phyloP scores from a whole-genome alignment of 1,140 invertebrate genomes.

The Pogonus chalceus region DNA sequence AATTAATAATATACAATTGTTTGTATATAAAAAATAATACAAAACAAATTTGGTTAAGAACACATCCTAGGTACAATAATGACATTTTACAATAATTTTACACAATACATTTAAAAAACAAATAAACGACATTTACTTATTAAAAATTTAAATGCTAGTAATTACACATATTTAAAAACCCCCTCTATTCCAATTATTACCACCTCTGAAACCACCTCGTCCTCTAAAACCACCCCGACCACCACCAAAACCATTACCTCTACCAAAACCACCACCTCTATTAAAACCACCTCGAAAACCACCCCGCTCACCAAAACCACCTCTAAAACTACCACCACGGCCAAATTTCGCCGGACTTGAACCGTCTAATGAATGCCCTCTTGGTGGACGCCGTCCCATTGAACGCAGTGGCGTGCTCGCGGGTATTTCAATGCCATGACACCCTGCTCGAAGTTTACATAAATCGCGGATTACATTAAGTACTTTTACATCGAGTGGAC shows the following conservation, averaged over 20 bases:
- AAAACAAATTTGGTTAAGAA: too few relatives aligned
- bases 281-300: conserved; percentile 17
- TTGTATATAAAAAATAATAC: too few relatives aligned
- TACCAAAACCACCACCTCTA: conserved; percentile 9
- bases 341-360: conserved; percentile 30
- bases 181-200: conserved; percentile 14
- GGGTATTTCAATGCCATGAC: conserved; percentile 48
- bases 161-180: too few relatives aligned
- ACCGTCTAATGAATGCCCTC: conserved; percentile 29
- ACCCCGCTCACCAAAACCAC: conserved; percentile 16
- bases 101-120: too few relatives aligned
- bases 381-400: conserved; percentile 36
- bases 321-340: conserved; percentile 25
- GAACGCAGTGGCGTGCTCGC: conserved; percentile 31
- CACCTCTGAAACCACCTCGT: conserved; percentile 15
- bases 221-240: conserved; percentile 17
- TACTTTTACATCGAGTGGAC: conserved; percentile 34
- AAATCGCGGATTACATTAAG: conserved; percentile 53
- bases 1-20: too few relatives aligned
- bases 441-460: conserved; percentile 62
- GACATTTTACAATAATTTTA: too few relatives aligned
- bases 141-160: too few relatives aligned
- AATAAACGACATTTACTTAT: too few relatives aligned
- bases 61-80: too few relatives aligned
- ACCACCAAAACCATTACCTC: conserved; percentile 19